phyloP scores from a whole-genome alignment of 2,113 vertebrate genomes.

The Condylura cristata region DNA sequence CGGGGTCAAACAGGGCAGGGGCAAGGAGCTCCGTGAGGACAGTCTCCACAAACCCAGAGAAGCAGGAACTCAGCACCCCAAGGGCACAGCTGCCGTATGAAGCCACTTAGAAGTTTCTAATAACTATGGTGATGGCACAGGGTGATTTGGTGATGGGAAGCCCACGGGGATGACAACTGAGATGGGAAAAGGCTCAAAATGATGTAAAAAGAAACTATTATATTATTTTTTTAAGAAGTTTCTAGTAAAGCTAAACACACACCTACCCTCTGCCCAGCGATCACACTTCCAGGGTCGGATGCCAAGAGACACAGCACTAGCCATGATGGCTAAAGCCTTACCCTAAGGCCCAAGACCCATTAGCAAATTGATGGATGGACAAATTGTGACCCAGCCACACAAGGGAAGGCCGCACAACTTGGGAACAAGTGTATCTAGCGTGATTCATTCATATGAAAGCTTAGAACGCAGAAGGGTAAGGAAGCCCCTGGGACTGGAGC shows the following conservation, averaged over 20 bases:
- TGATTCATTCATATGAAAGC: background rate
- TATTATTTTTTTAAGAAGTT: too few species aligned
- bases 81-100: background rate
- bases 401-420: background rate
- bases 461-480: background rate
- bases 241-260: background rate
- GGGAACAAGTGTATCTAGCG: fast-evolving
- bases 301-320: background rate
- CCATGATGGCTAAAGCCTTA: background rate
- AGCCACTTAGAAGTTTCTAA: background rate
- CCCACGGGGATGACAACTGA: too few species aligned
- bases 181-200: too few species aligned
- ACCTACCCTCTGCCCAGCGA: background rate
- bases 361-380: background rate
- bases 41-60: background rate
- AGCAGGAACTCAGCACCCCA: background rate
- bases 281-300: background rate
- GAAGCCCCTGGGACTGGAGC: background rate
- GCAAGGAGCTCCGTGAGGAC: background rate
- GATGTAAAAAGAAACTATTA: too few species aligned
- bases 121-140: too few species aligned
- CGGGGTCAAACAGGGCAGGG: background rate
- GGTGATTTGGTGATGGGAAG: too few species aligned
- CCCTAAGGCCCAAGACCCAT: background rate
- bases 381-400: background rate